These are phyloP conservation scores for Temnopleurus reevesii DNA, from an alignment of 53 echinoderm and acorn worm genomes.

Conservation along the genomic window DNA sequence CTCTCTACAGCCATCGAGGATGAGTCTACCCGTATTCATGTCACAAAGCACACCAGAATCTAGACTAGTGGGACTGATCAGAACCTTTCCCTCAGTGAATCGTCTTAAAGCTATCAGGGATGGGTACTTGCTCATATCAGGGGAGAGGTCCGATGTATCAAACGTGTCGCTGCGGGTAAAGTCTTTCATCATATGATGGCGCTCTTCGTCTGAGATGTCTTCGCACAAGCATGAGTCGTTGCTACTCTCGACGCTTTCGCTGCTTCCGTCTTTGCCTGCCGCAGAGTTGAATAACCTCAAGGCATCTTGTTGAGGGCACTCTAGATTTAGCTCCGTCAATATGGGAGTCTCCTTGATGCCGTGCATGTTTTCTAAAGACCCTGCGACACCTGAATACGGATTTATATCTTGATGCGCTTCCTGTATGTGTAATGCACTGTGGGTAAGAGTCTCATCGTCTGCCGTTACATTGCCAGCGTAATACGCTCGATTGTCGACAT, in stretches of 20 bases:
- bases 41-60: conserved; percentile 51
- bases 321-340: neutral
- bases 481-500: conserved; percentile 21
- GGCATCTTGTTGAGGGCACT: neutral
- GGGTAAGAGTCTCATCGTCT: neutral
- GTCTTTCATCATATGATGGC: conserved; percentile 1
- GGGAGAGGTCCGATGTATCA: conserved; percentile 36
- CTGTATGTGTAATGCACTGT: neutral
- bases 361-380: conserved; percentile 31
- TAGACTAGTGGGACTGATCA: conserved; percentile 38
- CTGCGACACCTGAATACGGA: conserved; percentile 20
- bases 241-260: neutral
- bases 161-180: neutral
- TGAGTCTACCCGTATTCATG: neutral
- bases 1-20: conserved; percentile 25
- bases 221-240: conserved; percentile 38
- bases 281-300: neutral
- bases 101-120: conserved; percentile 21
- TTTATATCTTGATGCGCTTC: neutral
- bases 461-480: neutral
- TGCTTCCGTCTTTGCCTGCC: neutral
- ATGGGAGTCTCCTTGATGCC: neutral
- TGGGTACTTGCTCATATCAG: neutral
- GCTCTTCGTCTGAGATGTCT: conserved; percentile 35
- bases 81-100: neutral